Base-by-base conservation (phyloP, 2,888 invertebrate genomes). In the Spialia ferax region DNA sequence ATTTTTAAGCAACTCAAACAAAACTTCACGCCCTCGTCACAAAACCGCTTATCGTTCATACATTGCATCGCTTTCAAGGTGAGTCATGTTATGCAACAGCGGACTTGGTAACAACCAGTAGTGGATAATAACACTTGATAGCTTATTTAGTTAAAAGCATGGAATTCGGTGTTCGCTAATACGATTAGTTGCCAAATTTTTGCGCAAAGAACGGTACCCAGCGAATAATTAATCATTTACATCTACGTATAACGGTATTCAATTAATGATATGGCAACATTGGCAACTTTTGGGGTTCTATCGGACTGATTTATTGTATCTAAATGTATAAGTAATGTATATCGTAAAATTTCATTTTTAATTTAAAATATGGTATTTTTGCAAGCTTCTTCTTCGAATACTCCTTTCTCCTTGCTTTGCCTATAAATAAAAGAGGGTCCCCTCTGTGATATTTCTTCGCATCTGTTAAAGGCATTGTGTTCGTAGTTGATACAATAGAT, bases 21-120 rank as follows among this genome's bases (percentile, higher is more conserved):
- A 35, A 10, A 35, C 11, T 1, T 45, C 5, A 45, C 8, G 1
- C 10, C 15, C 20, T 23, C 18, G 11, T 42, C 4, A 54, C 15
- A 7, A 7, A 50, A 35, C 11, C 64, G 64, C 64, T 57, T 11
- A 13, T 26, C 71, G 72, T 69, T 69, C 52, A 56, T 69, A 62
- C 59, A 69, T 75, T 71, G 69, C 26, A 56, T 71, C 78, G 71
- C 66, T 69, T 18, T 22, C 26, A 18, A 72, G 77, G 77, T 74
- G 79, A 72, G 76, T 73, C 73, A 38, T 62, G 78, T 79, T 76
- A 77, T 69, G 79, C 80, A 78, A 81, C 76, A 79, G 78, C 79
- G 79, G 76, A 60, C 70, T 75, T 76, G 75, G 74, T 75, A 73
- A 74, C 74, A 72, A n/a, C 13, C 74, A 72, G 71, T 70, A 61